phyloP scores from a whole-genome alignment of 2,888 invertebrate genomes.

The Megaustenia siamemsis region DNA sequence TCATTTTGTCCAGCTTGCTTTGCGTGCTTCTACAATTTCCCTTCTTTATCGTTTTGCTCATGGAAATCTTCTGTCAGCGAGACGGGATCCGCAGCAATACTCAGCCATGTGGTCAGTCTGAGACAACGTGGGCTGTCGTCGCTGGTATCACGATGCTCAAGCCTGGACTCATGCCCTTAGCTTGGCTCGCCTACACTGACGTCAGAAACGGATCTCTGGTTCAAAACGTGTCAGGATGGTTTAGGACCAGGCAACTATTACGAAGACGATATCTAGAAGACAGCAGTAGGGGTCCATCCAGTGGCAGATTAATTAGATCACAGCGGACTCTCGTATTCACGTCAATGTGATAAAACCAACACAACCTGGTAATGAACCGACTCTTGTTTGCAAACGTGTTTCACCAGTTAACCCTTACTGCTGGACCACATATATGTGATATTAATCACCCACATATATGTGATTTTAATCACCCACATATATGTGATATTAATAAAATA shows the following conservation, averaged over 20 bases:
- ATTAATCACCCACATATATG: no score
- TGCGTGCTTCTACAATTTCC: constrained; percentile 57
- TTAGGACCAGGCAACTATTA: background rate
- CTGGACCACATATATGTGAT: no score
- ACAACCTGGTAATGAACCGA: no score
- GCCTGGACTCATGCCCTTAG: constrained; percentile 55
- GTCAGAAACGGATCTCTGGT: constrained; percentile 48
- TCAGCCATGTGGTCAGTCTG: constrained; percentile 49
- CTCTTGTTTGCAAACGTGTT: no score
- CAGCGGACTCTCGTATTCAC: background rate
- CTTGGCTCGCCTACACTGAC: constrained; percentile 56
- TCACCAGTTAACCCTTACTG: no score
- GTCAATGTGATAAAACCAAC: background rate
- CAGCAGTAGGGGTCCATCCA: background rate
- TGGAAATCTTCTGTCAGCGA: constrained; percentile 53
- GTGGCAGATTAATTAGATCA: background rate
- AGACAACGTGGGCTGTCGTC: constrained; percentile 52
- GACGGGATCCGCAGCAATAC: background rate
- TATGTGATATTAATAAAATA: no score
- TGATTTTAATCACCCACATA: no score
- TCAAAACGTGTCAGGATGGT: constrained; percentile 16
- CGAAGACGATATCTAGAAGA: no score
- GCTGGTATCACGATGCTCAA: constrained; percentile 56
- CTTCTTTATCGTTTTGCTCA: constrained; percentile 53
- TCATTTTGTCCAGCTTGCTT: constrained; percentile 49